Base-by-base conservation (phyloP, 2,888 invertebrate genomes). In the Crematogaster levior region DNA sequence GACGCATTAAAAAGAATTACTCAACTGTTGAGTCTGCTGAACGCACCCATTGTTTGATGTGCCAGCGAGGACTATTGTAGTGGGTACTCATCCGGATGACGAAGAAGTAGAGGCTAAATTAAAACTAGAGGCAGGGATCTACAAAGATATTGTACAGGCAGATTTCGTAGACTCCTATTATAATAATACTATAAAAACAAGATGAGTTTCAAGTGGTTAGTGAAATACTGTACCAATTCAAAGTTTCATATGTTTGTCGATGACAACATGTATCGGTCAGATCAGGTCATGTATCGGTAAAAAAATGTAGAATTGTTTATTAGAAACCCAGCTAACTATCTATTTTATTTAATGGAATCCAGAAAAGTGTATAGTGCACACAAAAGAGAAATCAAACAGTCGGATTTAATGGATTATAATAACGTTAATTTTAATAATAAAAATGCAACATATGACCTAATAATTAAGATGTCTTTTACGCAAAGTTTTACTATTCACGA, bases 261-360 rank as follows among this genome's bases (percentile, higher is more conserved):
- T 93, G 99, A 99, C 93, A 99, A 99, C 92, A 98, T 98, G 95
- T 99, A 98, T n/a, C n/a, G n/a, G n/a, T n/a, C n/a, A n/a, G n/a
- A n/a, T n/a, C n/a, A n/a, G n/a, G n/a, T n/a, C n/a, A n/a, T 93
- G 96, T 99, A 27, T 98, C 98, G 0, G 96, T 97, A 0, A 97
- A 97, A n/a, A 93, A 98, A 98, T 94, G 95, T 98, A 1, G 93
- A 98, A 0, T 95, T 97, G 77, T 98, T 97, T 93, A 90, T 97
- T 37, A 95, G 96, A 81, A 96, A 97, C 94, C 97, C 97, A 0
- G 95, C 95, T 0, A 95, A 96, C 75, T 97, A 97, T 94, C 97
- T 97, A 1, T 95, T 96, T n/a, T n/a, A n/a, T n/a, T n/a, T n/a
- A n/a, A n/a, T n/a, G n/a, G n/a, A n/a, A n/a, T n/a, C n/a, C n/a